Evolutionary conservation across 2,113 vertebrate genomes (phyloP), one percentile per base, ranked within the genome.

Genomic region (Haemorhous mexicanus): DNA sequence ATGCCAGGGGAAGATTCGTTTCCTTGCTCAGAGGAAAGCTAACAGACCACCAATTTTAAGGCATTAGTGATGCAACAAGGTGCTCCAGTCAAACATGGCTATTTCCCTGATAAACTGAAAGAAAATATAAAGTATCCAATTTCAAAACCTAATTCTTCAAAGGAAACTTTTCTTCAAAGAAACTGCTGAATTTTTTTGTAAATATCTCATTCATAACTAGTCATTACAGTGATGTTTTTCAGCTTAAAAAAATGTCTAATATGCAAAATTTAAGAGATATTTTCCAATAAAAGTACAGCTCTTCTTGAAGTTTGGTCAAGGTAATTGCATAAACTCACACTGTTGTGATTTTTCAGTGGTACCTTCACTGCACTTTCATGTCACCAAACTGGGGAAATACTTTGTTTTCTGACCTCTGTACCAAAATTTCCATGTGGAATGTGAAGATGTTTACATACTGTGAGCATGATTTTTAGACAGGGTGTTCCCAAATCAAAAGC

Each of bases 371-470:
- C 9, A 27, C 58, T 94, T 97, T 96, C 91, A 77, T 94, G 81
- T 97, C 97, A 96, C 84, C 90, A 80, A 96, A 94, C 80, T 47
- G 69, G 96, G 94, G 96, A 97, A 97, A 97, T 96, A 50, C 91
- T 93, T 97, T 73, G 35, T 97, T 96, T 98, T 97, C 92, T 97
- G 93, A 97, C 91, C 90, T 91, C 90, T 92, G 64, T 87, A 89
- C 72, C 94, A 86, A 78, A 93, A 92, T 96, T 97, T 97, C 92
- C 84, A 87, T 73, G 80, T 89, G 93, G 94, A 97, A 98, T 97
- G 95, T 90, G 96, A 95, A 95, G 97, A 96, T 97, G 91, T 98
- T 98, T 97, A 95, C 80, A 85, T 93, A 95, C 87, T 82, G 67
- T 84, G 92, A 97, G 95, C 95, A 95, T 96, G 96, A 91, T 81